Conservation (phyloP, 2,888 invertebrate genomes). For the Dione juno region DNA sequence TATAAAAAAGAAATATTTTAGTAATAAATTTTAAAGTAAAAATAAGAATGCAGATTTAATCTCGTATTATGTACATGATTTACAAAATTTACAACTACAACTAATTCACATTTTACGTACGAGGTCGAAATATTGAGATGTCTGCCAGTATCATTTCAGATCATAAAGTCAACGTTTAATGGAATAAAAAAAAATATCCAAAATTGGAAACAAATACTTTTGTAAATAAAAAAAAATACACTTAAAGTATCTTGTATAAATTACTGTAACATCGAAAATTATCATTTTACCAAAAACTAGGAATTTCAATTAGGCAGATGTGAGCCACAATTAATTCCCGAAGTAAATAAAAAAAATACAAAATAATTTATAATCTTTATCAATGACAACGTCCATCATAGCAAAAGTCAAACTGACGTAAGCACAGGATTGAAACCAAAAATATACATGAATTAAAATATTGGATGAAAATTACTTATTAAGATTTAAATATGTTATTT, state of each 20-base stretch:
- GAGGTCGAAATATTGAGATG: constrained; percentile 53
- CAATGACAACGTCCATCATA: constrained; percentile 23
- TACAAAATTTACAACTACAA: constrained; percentile 72
- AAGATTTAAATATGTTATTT: not conserved
- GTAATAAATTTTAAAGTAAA: constrained; percentile 61
- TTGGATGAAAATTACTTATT: too few relatives aligned
- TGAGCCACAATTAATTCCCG: constrained; percentile 35
- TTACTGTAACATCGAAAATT: not conserved
- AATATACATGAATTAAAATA: too few relatives aligned
- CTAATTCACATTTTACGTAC: constrained; percentile 49
- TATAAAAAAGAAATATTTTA: constrained; percentile 69
- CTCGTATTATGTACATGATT: constrained; percentile 76
- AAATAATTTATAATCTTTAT: constrained; percentile 10
- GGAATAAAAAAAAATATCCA: constrained; percentile 51
- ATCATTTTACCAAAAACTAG: not conserved
- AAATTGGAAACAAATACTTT: constrained; percentile 54
- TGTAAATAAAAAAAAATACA: constrained; percentile 9
- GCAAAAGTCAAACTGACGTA: constrained; percentile 15
- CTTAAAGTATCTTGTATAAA: constrained; percentile 1
- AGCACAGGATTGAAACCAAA: not conserved
- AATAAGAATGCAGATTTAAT: constrained; percentile 66
- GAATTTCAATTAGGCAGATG: constrained; percentile 4
- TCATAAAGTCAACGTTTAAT: constrained; percentile 52
- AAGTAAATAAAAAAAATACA: constrained; percentile 11
- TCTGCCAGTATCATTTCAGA: constrained; percentile 58